Base-by-base conservation (phyloP, 1,140 invertebrate species). In the Microplitis demolitor region DNA sequence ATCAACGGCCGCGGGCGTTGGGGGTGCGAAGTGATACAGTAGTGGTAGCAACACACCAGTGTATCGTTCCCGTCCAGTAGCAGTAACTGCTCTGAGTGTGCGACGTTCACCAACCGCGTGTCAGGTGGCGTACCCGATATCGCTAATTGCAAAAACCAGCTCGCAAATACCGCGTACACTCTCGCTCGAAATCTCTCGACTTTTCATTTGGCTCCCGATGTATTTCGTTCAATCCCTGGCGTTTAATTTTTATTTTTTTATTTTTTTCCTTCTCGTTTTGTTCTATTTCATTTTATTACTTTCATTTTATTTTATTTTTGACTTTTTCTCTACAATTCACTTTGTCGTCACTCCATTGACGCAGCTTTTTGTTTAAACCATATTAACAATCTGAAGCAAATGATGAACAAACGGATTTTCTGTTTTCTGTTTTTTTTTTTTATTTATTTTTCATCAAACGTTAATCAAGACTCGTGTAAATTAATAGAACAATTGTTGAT, bases 81-180 rank as follows among this genome's bases (percentile, higher is more conserved):
- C 45, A 33, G 33, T 16, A 24, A 5, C 13, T 51, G 54, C 14
- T 13, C 35, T 72, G 74, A 70, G 53, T 73, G 71, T 71, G 64
- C 51, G 66, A 71, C 67, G 69, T 66, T 78, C 75, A 68, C 14
- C 74, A 61, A 67, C 69, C 73, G 66, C 67, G 78, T 76, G 78
- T 75, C 68, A 76, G 76, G 75, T 79, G 78, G 80, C 78, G 75
- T 78, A 71, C 72, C 74, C 78, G 79, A 80, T 82, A 81, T 81
- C 76, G 78, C 78, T 82, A 81, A 82, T 82, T 82, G 80, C 80
- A 82, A 82, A 82, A 82, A 81, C 77, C 77, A 79, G 69, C 74
- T 66, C 54, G 71, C 74, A 74, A 74, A 76, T 73, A 75, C 73
- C 70, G 66, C 72, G 45, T 66, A 70, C 35, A n/a, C 3, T 8